phyloP scores from a whole-genome alignment of 2,888 invertebrate species.

The Copidosoma aretas region DNA sequence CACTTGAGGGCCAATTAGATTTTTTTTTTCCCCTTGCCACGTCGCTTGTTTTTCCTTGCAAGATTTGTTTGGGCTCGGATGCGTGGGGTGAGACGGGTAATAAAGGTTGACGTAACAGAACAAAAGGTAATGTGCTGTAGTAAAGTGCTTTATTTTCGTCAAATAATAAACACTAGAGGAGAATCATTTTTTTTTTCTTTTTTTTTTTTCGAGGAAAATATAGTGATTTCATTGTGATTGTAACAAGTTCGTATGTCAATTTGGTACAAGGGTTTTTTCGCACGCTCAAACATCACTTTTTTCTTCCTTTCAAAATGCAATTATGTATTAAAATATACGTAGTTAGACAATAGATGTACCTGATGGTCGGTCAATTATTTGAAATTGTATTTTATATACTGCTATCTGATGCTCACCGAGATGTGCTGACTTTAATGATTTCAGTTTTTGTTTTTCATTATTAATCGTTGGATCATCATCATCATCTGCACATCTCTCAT shows the following conservation, averaged over 20 bases:
- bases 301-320: too few relatives aligned
- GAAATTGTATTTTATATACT: neutral
- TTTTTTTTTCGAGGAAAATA: conserved; percentile 47
- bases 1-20: conserved; percentile 47
- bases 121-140: conserved; percentile 44
- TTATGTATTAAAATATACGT: too few relatives aligned
- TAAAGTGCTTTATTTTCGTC: conserved; percentile 57
- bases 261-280: conserved; percentile 3
- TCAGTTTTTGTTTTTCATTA: conserved; percentile 18
- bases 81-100: too few relatives aligned
- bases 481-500: conserved; percentile 25
- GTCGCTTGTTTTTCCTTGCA: too few relatives aligned
- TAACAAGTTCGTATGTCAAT: conserved; percentile 23
- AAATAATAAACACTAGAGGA: conserved; percentile 55
- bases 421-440: conserved; percentile 18
- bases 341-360: too few relatives aligned
- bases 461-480: conserved; percentile 22
- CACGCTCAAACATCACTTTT: too few relatives aligned
- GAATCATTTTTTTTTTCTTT: conserved; percentile 41
- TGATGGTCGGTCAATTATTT: too few relatives aligned
- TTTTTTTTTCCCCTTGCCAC: too few relatives aligned
- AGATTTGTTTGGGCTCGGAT: too few relatives aligned
- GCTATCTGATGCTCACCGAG: conserved; percentile 24
- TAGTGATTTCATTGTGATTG: conserved; percentile 42
- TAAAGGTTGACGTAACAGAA: conserved; percentile 13